Conservation (phyloP, 2,113 vertebrate species). For the Aegotheles bennettii region DNA sequence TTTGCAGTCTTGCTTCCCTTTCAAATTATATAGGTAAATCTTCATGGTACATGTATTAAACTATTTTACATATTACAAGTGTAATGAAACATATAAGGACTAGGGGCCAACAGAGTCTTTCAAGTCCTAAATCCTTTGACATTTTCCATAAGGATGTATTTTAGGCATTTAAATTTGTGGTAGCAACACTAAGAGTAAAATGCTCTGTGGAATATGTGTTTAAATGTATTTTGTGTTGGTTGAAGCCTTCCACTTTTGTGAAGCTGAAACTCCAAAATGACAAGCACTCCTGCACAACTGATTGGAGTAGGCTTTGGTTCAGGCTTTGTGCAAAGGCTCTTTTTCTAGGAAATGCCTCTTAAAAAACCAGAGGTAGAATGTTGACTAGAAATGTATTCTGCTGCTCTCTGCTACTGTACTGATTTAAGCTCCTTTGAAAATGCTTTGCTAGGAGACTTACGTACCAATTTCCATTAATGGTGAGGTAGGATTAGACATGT, state of each 20-base stretch:
- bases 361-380: background rate
- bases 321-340: background rate
- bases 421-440: background rate
- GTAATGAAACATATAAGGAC: background rate
- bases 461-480: background rate
- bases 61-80: background rate
- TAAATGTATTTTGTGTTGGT: background rate
- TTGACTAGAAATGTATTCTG: background rate
- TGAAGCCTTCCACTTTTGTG: background rate
- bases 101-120: background rate
- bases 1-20: background rate
- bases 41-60: background rate
- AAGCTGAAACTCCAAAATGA: background rate
- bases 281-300: background rate
- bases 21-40: background rate
- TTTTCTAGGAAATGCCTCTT: background rate
- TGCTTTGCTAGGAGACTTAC: fast-evolving
- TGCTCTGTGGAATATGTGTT: background rate
- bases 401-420: background rate
- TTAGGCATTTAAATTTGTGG: background rate
- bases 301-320: background rate
- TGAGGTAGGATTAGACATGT: background rate
- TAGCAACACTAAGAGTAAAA: background rate
- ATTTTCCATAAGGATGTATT: background rate
- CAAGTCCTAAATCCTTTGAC: background rate